These are phyloP conservation scores for Eupsilia transversa DNA, from an alignment of 2,888 invertebrate genomes.

Conservation along the genomic window DNA sequence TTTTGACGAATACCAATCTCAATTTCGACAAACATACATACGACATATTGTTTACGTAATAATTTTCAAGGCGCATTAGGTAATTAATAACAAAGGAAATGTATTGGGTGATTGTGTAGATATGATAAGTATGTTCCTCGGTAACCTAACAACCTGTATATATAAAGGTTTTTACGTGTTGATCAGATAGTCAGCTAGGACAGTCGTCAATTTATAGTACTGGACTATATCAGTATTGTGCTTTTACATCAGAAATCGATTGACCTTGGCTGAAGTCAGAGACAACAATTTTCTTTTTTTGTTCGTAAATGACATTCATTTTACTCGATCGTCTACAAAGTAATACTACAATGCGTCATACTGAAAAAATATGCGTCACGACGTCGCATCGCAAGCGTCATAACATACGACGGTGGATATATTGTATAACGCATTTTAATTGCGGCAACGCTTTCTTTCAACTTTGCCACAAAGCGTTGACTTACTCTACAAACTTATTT, in stretches of 20 bases:
- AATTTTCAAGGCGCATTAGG: too few species aligned
- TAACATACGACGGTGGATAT: not conserved
- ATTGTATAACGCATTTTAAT: not conserved
- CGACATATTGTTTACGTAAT: too few species aligned
- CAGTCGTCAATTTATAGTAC: not conserved
- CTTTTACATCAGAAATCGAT: slow-evolving; percentile 26
- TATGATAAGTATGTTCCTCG: too few species aligned
- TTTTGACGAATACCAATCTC: too few species aligned
- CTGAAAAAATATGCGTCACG: not conserved
- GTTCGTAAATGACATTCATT: not conserved
- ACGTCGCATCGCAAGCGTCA: not conserved
- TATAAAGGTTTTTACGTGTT: too few species aligned
- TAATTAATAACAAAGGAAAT: too few species aligned
- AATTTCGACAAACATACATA: too few species aligned
- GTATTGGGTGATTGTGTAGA: too few species aligned
- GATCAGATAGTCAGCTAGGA: not conserved
- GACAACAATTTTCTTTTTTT: not conserved
- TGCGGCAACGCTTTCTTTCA: not conserved
- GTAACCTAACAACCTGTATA: too few species aligned
- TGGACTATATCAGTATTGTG: not conserved
- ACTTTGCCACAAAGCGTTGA: too few species aligned
- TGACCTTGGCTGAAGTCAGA: slow-evolving; percentile 14
- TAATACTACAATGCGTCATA: not conserved
- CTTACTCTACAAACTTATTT: not conserved
- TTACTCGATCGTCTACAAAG: not conserved